Evolutionary conservation across 1,140 invertebrate species (phyloP).

Genomic region (Brachionus asplanchnoidis): DNA sequence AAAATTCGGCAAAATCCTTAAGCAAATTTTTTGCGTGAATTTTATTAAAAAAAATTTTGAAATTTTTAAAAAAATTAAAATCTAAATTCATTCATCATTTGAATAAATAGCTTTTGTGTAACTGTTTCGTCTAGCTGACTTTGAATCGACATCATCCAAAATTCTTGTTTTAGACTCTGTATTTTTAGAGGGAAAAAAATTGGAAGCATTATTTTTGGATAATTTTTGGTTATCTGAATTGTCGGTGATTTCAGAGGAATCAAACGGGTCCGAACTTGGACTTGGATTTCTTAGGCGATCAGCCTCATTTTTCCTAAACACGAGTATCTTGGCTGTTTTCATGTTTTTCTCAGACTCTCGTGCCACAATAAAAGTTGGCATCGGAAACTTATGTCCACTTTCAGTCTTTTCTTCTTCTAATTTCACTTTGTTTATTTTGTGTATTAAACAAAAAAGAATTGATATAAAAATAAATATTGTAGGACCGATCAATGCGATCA

Average conservation of each 20-base stretch:
- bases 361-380: neutral
- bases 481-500: neutral
- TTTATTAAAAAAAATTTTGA: no score
- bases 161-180: neutral
- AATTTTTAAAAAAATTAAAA: neutral
- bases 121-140: neutral
- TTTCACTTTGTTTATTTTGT: neutral
- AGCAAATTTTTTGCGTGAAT: no score
- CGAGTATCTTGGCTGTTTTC: neutral
- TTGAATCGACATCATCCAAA: neutral
- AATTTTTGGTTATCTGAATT: neutral
- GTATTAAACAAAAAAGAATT: neutral
- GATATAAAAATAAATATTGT: constrained; percentile 22
- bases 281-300: neutral
- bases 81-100: neutral
- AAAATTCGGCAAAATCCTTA: no score
- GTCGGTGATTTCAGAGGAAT: neutral
- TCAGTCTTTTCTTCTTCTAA: neutral
- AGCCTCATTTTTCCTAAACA: neutral
- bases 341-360: neutral
- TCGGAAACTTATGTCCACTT: neutral
- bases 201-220: neutral
- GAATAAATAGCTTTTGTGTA: constrained; percentile 2
- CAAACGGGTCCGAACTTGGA: neutral
- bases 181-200: neutral